phyloP scores from a whole-genome alignment of 2,888 invertebrate genomes.

The Podotricha telesiphe region DNA sequence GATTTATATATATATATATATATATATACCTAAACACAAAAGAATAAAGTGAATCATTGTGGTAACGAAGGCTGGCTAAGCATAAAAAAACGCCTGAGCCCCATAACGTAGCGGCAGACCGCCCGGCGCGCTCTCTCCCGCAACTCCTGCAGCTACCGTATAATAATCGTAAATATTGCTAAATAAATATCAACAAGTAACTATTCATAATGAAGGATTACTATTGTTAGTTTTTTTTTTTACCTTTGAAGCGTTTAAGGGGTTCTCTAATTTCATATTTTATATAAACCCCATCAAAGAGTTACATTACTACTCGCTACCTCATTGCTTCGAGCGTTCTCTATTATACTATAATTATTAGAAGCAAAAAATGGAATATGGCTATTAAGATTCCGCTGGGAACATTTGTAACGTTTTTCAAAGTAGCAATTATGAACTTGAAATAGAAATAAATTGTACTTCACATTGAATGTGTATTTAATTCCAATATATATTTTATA shows the following conservation, averaged over 20 bases:
- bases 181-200: constrained; percentile 41
- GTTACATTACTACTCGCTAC: neutral
- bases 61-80: neutral
- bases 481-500: too few relatives aligned
- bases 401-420: neutral
- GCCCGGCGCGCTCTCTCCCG: constrained; percentile 43
- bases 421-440: neutral
- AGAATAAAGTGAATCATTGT: neutral
- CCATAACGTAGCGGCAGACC: constrained; percentile 26
- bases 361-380: neutral
- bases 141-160: neutral
- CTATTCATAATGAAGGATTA: neutral
- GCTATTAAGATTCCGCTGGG: neutral
- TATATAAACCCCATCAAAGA: constrained; percentile 12
- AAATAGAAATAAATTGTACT: neutral
- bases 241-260: neutral
- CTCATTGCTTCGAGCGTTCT: neutral
- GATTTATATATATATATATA: too few relatives aligned
- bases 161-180: constrained; percentile 32
- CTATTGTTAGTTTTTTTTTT: constrained; percentile 18
- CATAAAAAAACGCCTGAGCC: neutral
- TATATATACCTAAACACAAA: neutral
- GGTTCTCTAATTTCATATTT: constrained; percentile 5
- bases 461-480: neutral
- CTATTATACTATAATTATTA: neutral